A percentile compares a stretch with the other conserved stretches of the same genome.
Conservation (phyloP, 2,113 vertebrate species). For the Chaetodon auriga region DNA sequence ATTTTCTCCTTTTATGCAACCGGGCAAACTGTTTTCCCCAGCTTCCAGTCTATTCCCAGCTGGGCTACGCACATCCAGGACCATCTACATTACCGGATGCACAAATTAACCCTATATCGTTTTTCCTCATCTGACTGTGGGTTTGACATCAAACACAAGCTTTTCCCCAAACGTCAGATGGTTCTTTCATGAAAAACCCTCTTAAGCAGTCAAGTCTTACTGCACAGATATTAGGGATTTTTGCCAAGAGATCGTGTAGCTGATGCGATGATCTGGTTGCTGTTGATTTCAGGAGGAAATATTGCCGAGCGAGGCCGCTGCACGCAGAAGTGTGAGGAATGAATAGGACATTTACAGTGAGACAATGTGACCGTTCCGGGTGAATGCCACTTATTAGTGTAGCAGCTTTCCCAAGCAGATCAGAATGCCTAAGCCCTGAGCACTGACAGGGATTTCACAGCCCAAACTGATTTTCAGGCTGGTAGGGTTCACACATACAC, state of each 20-base stretch:
- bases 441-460: slow-evolving; percentile 78
- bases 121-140: neutral
- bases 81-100: neutral
- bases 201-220: neutral
- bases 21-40: neutral
- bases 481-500: slow-evolving; percentile 50
- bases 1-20: neutral
- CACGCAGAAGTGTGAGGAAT: slow-evolving; percentile 49
- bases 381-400: slow-evolving; percentile 69
- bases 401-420: slow-evolving; percentile 77
- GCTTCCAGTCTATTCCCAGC: neutral
- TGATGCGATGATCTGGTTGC: neutral
- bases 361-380: slow-evolving; percentile 76
- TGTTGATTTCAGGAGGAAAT: slow-evolving; percentile 16
- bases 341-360: slow-evolving; percentile 65
- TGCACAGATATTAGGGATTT: neutral
- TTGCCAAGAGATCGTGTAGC: neutral
- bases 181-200: neutral
- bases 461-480: slow-evolving; percentile 75
- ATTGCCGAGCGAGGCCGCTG: neutral
- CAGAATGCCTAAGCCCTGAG: slow-evolving; percentile 70
- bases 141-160: neutral
- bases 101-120: neutral
- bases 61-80: neutral
- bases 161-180: neutral